Conservation (phyloP, 1,140 invertebrate species). For the Aporrectodea caliginosa region DNA sequence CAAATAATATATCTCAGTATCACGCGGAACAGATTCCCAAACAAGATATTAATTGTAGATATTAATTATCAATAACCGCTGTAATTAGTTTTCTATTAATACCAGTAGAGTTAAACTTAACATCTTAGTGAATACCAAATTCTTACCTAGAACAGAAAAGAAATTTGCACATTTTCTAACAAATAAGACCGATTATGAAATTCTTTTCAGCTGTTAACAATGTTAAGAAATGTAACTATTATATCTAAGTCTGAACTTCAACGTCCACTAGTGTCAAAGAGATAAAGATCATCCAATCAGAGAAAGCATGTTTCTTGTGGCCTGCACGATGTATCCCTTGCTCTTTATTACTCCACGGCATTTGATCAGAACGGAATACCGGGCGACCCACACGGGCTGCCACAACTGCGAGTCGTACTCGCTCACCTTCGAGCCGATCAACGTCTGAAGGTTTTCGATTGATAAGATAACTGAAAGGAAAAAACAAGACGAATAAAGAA, state of each 20-base stretch:
- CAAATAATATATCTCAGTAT: too few relatives aligned
- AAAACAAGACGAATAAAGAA: too few relatives aligned
- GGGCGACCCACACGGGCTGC: constrained; percentile 53
- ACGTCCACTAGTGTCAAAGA: neutral
- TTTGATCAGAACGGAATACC: constrained; percentile 82
- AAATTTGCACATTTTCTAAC: too few relatives aligned
- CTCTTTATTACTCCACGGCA: constrained; percentile 80
- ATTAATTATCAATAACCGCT: too few relatives aligned
- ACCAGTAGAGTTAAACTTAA: neutral
- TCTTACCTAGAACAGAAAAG: neutral
- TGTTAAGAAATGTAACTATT: neutral
- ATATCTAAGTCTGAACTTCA: neutral
- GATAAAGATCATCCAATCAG: neutral
- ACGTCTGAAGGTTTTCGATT: constrained; percentile 55
- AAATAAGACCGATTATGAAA: neutral
- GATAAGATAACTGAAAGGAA: constrained; percentile 11
- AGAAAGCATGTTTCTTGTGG: constrained; percentile 29
- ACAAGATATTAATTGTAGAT: too few relatives aligned
- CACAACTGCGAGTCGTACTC: constrained; percentile 39
- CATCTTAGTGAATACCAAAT: neutral
- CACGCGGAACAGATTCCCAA: too few relatives aligned
- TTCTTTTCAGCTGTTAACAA: neutral
- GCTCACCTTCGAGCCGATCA: constrained; percentile 42
- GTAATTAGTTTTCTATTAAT: too few relatives aligned
- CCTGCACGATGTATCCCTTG: constrained; percentile 71